phyloP scores from a whole-genome alignment of 1,140 invertebrate genomes.

The Chionoecetes opilio region DNA sequence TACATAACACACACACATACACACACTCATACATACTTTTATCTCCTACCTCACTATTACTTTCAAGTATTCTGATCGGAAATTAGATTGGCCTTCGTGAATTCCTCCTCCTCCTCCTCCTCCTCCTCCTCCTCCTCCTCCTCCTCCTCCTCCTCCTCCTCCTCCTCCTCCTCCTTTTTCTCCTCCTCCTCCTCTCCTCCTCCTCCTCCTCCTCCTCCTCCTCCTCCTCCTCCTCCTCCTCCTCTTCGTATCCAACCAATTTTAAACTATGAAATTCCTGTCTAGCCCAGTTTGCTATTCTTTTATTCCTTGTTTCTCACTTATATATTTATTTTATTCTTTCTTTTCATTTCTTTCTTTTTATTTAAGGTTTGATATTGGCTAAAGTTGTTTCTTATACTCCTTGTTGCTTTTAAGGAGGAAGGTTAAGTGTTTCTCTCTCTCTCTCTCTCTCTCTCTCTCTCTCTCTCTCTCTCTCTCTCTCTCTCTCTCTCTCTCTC shows the following conservation, averaged over 20 bases:
- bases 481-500: no score
- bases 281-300: background rate
- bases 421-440: no score
- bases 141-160: background rate
- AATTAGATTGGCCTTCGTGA: background rate
- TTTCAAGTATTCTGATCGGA: background rate
- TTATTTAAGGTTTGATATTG: no score
- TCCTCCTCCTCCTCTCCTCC: background rate
- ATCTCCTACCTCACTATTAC: background rate
- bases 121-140: constrained; percentile 3
- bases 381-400: background rate
- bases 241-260: no score
- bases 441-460: no score
- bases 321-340: background rate
- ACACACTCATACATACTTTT: background rate
- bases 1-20: no score
- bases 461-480: no score
- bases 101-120: constrained; percentile 12
- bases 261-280: no score
- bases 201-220: constrained; percentile 6
- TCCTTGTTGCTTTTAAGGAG: no score
- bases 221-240: constrained; percentile 42
- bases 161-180: background rate
- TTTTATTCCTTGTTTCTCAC: background rate
- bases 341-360: background rate